Base-by-base conservation (phyloP, 2,113 vertebrate genomes). In the Verasper variegatus region DNA sequence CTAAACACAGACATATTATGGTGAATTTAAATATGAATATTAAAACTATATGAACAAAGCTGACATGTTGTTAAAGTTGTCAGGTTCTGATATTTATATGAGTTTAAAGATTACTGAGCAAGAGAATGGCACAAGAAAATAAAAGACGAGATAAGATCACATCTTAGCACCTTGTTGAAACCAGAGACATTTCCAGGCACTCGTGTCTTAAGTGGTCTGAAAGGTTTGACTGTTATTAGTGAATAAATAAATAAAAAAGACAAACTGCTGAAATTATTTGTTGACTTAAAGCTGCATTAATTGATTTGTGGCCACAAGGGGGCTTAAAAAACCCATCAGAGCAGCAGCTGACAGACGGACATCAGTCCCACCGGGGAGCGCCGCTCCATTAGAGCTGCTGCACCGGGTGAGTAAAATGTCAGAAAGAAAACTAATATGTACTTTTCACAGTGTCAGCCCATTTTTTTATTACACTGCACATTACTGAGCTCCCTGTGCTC, bases 381-480 rank as follows among this genome's bases (percentile, higher is more conserved):
- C 23, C 13, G 1, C 8, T 61, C 37, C 13, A 57, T 71, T 67
- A 63, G 23, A 74, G 15, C 4, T 24, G 62, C 27, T 42, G 37
- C 56, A 68, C 17, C 3, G 15, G 24, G 12, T n/a, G n/a, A 64
- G 37, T 54, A 2, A 52, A 56, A 47, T 21, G 31, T 15, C 7
- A 40, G n/a, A n/a, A 27, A 27, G 15, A 65, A 65, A 27, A 20
- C 24, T 61, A 63, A 59, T 72, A 69, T 62, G 21, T 40, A 40
- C 42, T n/a, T 57, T 45, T 69, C 47, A 56, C 60, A 17, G 24
- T 47, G 40, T 59, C 40, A 64, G 47, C 14, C 14, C 14, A 4
- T 49, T 49, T 49, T 5, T 49, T 49, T 45, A 18, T n/a, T 1
- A 17, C 58, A 59, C 45, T 49, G 14, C 14, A 47, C 7, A 35